These are phyloP conservation scores for Macrotus californicus DNA, from an alignment of 2,113 vertebrate species.

Conservation along the genomic window DNA sequence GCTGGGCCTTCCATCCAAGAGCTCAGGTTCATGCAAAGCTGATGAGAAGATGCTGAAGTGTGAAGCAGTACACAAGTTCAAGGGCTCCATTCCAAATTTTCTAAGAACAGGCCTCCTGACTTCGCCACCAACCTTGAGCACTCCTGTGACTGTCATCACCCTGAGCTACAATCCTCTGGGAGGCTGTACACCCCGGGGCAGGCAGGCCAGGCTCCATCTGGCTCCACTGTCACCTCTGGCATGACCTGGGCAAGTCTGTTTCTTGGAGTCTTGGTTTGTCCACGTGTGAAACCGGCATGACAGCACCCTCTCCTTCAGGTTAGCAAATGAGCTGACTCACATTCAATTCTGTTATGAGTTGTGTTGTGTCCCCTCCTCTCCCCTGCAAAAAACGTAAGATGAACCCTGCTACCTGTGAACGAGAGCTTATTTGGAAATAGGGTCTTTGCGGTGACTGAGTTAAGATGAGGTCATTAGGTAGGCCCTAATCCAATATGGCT, in stretches of 20 bases:
- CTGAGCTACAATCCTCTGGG: accelerated
- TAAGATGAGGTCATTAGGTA: background rate
- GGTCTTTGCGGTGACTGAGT: background rate
- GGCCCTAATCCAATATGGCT: no score
- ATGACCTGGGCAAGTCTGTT: background rate
- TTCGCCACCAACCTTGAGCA: accelerated
- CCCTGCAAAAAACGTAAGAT: accelerated
- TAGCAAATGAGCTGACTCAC: background rate
- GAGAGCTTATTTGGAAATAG: background rate
- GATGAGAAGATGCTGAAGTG: accelerated
- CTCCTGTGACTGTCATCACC: background rate
- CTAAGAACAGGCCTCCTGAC: background rate
- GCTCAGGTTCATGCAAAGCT: background rate
- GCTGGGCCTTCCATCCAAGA: background rate
- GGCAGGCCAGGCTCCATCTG: background rate
- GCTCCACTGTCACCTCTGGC: background rate
- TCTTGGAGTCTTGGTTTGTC: background rate
- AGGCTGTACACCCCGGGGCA: background rate
- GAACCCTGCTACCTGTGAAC: no score
- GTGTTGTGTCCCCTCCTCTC: background rate
- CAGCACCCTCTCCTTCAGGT: background rate
- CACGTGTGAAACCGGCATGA: accelerated
- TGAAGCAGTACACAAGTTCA: background rate
- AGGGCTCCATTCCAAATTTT: background rate
- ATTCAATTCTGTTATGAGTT: background rate